Evolutionary conservation across 2,797 vertebrate genomes (phyloP).

Genomic region (Myotis daubentonii): DNA sequence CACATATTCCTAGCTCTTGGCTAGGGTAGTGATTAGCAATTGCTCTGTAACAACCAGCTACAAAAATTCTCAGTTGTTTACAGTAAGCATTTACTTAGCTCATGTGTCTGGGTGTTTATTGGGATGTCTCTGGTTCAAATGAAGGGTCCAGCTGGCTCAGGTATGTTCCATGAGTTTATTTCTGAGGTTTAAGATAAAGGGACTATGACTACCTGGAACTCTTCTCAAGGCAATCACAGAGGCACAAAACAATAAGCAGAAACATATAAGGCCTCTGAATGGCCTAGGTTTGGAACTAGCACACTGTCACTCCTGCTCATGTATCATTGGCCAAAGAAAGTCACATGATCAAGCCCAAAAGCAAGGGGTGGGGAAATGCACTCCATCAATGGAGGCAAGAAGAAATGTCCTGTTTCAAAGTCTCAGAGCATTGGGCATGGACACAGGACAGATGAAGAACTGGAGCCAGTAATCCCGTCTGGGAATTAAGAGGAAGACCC

Average conservation of each 20-base stretch:
- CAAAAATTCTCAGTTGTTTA: neutral
- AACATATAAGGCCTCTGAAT: neutral
- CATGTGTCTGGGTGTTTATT: neutral
- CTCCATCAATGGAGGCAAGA: neutral
- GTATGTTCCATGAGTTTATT: neutral
- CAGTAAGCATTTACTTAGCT: neutral
- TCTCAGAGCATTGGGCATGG: neutral
- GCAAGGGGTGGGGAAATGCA: neutral
- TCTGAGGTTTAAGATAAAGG: neutral
- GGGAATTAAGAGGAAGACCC: neutral
- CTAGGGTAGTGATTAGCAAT: neutral
- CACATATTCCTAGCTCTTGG: neutral
- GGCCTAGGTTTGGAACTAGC: neutral
- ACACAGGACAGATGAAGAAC: neutral
- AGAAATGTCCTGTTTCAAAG: neutral
- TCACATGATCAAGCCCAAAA: neutral
- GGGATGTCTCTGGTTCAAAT: neutral
- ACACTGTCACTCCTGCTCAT: neutral
- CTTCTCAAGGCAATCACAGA: neutral
- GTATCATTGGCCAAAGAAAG: neutral
- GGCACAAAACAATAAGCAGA: neutral
- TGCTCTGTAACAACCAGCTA: neutral
- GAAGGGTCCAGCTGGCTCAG: neutral
- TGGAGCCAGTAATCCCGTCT: neutral
- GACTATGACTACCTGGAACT: neutral